Conservation (phyloP, 2,888 invertebrate genomes). For the Lepidocyrtinus sp. region DNA sequence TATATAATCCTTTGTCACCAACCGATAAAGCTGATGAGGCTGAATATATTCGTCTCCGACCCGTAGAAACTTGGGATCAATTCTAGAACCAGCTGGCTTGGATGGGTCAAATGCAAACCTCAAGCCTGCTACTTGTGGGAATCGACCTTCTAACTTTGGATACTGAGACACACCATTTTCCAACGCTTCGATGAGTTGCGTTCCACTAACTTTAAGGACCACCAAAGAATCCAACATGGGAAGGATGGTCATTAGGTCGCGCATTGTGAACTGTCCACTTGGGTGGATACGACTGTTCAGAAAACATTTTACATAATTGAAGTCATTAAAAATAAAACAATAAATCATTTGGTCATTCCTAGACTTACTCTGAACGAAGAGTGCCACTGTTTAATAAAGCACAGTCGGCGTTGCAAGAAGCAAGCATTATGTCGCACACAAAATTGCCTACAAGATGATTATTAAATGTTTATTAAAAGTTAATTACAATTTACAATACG, state of each 20-base stretch:
- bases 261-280: conserved; percentile 87
- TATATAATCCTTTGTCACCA: conserved; percentile 88
- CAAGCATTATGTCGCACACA: conserved; percentile 77
- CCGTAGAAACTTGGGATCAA: conserved; percentile 81
- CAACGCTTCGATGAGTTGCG: conserved; percentile 80
- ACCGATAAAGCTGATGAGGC: conserved; percentile 80
- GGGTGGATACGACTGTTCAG: conserved; percentile 77
- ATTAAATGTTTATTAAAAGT: not conserved
- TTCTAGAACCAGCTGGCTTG: conserved; percentile 80
- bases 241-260: conserved; percentile 86
- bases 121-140: conserved; percentile 88
- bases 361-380: conserved; percentile 79
- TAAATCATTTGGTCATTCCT: not conserved
- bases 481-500: not conserved
- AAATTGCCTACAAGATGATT: conserved; percentile 33
- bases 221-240: conserved; percentile 90
- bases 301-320: not conserved
- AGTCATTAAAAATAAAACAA: not conserved
- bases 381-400: conserved; percentile 92
- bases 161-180: conserved; percentile 91
- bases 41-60: conserved; percentile 89
- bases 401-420: conserved; percentile 88
- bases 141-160: conserved; percentile 89
- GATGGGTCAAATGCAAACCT: conserved; percentile 84
- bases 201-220: conserved; percentile 82